A percentile compares a stretch with the other conserved stretches of the same genome.
phyloP scores from a whole-genome alignment of 2,797 vertebrate genomes.

The Enteromius trimaculatus region DNA sequence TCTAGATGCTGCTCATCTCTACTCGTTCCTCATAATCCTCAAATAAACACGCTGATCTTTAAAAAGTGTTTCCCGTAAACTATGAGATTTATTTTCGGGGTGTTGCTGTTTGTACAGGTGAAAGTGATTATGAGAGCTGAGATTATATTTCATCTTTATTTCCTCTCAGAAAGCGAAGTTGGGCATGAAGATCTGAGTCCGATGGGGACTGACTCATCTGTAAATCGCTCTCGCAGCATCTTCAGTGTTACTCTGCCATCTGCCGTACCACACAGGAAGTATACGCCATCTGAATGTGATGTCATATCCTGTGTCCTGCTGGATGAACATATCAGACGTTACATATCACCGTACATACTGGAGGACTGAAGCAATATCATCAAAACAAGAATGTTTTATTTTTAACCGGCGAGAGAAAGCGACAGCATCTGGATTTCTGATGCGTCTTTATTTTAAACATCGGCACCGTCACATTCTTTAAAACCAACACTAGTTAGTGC shows the following conservation, averaged over 20 bases:
- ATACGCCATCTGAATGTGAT: conserved; percentile 15
- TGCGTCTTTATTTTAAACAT: neutral
- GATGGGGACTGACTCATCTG: neutral
- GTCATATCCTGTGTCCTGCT: conserved; percentile 15
- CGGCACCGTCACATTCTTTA: neutral
- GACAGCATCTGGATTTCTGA: neutral
- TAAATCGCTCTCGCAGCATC: conserved; percentile 9
- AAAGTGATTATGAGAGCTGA: too few relatives aligned
- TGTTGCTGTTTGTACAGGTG: neutral
- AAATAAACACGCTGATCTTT: neutral
- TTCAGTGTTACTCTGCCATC: conserved; percentile 3
- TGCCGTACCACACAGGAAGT: conserved; percentile 16
- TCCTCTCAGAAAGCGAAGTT: conserved; percentile 91
- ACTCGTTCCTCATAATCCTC: too few relatives aligned
- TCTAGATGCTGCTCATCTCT: neutral
- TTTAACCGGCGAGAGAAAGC: conserved; percentile 6
- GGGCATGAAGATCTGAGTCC: conserved; percentile 91
- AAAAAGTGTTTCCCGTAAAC: neutral
- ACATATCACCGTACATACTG: neutral
- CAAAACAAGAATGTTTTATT: neutral
- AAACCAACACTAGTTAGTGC: conserved; percentile 2
- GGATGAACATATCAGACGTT: conserved; percentile 6
- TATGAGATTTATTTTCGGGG: neutral
- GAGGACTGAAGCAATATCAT: conserved; percentile 8
- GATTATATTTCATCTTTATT: conserved; percentile 4